A percentile compares a stretch with the other conserved stretches of the same genome.
Conservation (phyloP, 1,140 invertebrate species). For the Araneus ventricosus region DNA sequence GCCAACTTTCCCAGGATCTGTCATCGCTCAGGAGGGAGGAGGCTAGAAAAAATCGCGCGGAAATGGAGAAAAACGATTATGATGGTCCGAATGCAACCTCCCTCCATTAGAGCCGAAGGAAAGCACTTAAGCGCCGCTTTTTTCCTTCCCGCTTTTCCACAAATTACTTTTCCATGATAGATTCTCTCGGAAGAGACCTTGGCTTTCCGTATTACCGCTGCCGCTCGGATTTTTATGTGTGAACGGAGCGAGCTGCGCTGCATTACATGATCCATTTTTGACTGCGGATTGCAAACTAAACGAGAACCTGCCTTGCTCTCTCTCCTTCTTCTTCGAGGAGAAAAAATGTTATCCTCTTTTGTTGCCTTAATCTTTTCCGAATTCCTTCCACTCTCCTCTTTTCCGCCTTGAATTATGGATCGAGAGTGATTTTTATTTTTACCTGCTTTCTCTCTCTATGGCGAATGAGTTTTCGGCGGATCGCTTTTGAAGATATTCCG, state of each 20-base stretch:
- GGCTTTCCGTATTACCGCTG: conserved; percentile 66
- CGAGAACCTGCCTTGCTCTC: not conserved
- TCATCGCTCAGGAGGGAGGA: conserved; percentile 21
- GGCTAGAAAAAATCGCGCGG: conserved; percentile 7
- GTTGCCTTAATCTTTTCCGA: conserved; percentile 65
- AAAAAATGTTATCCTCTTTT: conserved; percentile 58
- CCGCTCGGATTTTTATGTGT: conserved; percentile 69
- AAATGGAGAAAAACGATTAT: conserved; percentile 71
- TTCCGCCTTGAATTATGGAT: conserved; percentile 32
- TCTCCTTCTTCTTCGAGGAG: not conserved
- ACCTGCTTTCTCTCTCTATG: not conserved
- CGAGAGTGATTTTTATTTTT: not conserved
- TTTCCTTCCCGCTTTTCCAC: not conserved
- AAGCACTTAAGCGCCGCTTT: not conserved
- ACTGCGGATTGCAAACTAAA: not conserved
- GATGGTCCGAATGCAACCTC: conserved; percentile 45
- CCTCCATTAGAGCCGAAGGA: not conserved
- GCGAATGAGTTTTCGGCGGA: not conserved
- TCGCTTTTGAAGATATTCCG: not conserved
- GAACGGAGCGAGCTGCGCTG: conserved; percentile 56
- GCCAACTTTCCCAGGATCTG: conserved; percentile 65
- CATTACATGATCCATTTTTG: conserved; percentile 30
- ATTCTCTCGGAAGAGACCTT: conserved; percentile 60
- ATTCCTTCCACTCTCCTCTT: not conserved
- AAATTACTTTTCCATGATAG: conserved; percentile 70